phyloP scores from a whole-genome alignment of 1,140 invertebrate genomes.

The Ephestia elutella region DNA sequence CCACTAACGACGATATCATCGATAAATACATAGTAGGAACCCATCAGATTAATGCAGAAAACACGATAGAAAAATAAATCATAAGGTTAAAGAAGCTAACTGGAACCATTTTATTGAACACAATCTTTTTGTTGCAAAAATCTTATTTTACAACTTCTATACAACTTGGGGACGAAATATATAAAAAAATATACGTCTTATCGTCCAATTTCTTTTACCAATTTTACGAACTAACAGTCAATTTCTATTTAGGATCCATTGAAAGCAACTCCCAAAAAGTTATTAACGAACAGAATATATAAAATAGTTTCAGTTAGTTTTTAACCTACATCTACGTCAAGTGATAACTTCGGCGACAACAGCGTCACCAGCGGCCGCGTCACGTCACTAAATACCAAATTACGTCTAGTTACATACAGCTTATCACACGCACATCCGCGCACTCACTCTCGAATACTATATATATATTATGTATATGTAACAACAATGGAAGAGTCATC shows the following conservation, averaged over 20 bases:
- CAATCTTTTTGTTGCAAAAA: neutral
- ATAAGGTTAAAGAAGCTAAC: neutral
- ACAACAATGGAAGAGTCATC: conserved; percentile 64
- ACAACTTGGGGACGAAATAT: neutral
- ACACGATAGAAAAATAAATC: conserved; percentile 1
- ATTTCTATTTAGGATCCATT: neutral
- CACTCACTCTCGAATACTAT: conserved; percentile 22
- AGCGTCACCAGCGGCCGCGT: neutral
- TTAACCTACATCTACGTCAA: neutral
- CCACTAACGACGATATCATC: neutral
- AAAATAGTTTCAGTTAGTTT: neutral
- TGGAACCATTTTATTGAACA: neutral
- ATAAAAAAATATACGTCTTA: neutral
- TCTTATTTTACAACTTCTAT: neutral
- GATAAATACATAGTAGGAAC: neutral
- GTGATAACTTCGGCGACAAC: neutral
- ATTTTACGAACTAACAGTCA: no score
- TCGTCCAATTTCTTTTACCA: neutral
- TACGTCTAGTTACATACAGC: conserved; percentile 25
- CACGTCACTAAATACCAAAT: neutral
- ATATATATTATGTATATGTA: conserved; percentile 23
- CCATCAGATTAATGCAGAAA: neutral
- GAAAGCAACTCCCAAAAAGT: neutral
- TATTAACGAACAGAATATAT: neutral
- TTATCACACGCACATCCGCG: conserved; percentile 28